A percentile compares a stretch with the other conserved stretches of the same genome.
These are phyloP conservation scores for Stegodyphus dumicola DNA, from an alignment of 1,140 invertebrate genomes.

Conservation along the genomic window DNA sequence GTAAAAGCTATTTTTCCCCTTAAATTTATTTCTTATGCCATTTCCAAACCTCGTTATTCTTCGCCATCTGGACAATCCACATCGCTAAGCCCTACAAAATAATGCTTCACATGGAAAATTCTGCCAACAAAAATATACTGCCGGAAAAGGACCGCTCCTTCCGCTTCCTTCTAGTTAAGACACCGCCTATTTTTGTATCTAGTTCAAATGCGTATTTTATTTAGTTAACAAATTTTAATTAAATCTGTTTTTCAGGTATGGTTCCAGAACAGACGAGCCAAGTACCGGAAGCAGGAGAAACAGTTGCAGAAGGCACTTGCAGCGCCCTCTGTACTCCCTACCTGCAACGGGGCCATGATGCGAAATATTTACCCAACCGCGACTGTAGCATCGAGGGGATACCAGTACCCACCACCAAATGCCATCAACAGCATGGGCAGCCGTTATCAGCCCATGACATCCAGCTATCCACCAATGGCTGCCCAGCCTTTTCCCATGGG, in stretches of 20 bases:
- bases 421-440: conserved; percentile 80
- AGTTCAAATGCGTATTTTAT: too few species aligned
- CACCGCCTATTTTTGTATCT: too few species aligned
- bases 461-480: conserved; percentile 90
- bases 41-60: too few species aligned
- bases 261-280: conserved; percentile 96
- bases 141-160: too few species aligned
- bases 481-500: conserved; percentile 93
- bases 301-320: conserved; percentile 88
- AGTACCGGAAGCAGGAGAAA: conserved; percentile 95
- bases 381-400: conserved; percentile 68
- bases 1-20: too few species aligned
- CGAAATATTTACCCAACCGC: conserved; percentile 90
- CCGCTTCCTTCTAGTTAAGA: too few species aligned
- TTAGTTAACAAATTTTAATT: too few species aligned
- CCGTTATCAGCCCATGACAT: conserved; percentile 92
- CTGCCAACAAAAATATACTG: too few species aligned
- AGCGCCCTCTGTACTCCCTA: conserved; percentile 81
- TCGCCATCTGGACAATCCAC: too few species aligned
- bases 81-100: too few species aligned
- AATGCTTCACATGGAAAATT: too few species aligned
- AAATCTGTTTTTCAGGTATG: conserved; percentile 79
- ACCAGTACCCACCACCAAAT: conserved; percentile 90
- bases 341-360: conserved; percentile 96
- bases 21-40: too few species aligned